Conservation (phyloP, 1,140 invertebrate genomes). For the Zaprionus inermis region DNA sequence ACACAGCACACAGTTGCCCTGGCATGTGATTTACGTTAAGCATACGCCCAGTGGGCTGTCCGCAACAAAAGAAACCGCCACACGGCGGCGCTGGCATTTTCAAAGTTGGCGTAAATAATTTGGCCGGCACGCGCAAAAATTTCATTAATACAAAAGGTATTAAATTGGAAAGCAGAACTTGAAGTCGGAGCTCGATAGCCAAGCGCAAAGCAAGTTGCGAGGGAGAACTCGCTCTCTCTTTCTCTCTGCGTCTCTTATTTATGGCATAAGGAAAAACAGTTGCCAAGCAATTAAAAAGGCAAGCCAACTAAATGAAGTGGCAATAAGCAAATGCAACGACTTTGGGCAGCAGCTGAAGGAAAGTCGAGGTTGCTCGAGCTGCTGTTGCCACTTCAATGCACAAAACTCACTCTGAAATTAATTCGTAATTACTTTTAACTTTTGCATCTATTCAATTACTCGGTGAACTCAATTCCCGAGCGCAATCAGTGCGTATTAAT, state of each 20-base stretch:
- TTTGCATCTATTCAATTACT: slow-evolving; percentile 1
- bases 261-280: slow-evolving; percentile 27
- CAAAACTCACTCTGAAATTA: slow-evolving; percentile 8
- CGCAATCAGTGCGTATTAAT: neutral
- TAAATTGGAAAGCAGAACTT: slow-evolving; percentile 53
- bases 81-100: slow-evolving; percentile 21
- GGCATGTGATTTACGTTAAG: slow-evolving; percentile 41
- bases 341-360: slow-evolving; percentile 9
- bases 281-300: slow-evolving; percentile 42
- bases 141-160: slow-evolving; percentile 71
- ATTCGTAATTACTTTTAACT: neutral
- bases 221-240: neutral
- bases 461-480: neutral
- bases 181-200: slow-evolving; percentile 15
- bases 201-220: neutral
- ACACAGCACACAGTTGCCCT: neutral
- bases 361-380: slow-evolving; percentile 11
- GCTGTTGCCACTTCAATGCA: neutral
- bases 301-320: slow-evolving; percentile 31
- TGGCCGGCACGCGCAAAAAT: slow-evolving; percentile 58
- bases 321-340: slow-evolving; percentile 4
- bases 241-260: slow-evolving; percentile 9
- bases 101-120: slow-evolving; percentile 50
- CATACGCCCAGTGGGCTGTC: slow-evolving; percentile 32
- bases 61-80: slow-evolving; percentile 17